Percentiles rank a stretch among this genome's conserved stretches.
Conservation (phyloP, 2,113 vertebrate species). For the Heliornis fulica region DNA sequence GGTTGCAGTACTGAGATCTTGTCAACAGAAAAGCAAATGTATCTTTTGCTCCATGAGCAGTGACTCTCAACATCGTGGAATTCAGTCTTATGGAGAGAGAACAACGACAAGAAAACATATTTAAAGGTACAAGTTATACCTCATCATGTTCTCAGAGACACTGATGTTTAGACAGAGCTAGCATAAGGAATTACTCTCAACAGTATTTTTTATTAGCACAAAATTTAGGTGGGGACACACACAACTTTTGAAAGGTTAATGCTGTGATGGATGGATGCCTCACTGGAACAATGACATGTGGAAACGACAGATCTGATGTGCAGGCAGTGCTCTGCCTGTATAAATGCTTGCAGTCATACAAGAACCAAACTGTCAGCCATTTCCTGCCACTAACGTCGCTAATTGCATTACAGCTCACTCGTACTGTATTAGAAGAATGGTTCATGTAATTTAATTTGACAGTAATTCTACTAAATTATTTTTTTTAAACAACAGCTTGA, state of each 20-base stretch:
- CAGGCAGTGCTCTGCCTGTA: not conserved
- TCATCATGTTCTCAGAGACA: not conserved
- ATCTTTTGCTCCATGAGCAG: not conserved
- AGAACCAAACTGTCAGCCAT: not conserved
- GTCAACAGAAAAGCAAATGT: not conserved
- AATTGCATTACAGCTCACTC: not conserved
- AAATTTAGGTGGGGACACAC: too few relatives aligned
- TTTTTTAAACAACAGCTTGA: not conserved
- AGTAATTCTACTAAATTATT: not conserved
- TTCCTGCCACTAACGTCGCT: not conserved
- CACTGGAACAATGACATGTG: not conserved
- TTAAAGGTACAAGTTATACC: not conserved
- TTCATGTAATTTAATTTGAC: not conserved
- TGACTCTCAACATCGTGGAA: not conserved
- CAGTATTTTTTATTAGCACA: not conserved
- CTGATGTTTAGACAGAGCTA: not conserved
- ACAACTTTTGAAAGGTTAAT: not conserved
- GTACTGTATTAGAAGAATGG: not conserved
- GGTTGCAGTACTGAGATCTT: not conserved
- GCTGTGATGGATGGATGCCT: accelerated
- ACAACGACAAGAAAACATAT: not conserved
- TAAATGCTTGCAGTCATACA: not conserved
- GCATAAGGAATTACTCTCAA: not conserved
- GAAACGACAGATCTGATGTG: not conserved
- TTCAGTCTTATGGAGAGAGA: not conserved